Percentiles rank a stretch among this genome's conserved stretches.
Evolutionary conservation across 2,888 invertebrate species (phyloP).

Genomic region (Falcaria lacertinaria): DNA sequence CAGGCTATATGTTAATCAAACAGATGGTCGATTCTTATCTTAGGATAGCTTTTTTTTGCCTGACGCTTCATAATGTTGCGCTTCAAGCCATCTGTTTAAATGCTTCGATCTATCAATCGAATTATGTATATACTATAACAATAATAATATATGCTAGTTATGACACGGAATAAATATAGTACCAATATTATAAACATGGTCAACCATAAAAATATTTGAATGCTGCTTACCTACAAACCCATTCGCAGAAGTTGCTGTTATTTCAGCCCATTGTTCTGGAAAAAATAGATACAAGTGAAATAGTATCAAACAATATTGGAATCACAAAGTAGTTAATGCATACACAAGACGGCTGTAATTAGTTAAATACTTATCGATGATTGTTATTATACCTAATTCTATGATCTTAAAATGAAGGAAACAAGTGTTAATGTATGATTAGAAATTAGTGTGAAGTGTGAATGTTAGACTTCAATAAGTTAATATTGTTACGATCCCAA

Average conservation of each 20-base stretch:
- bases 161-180: no score
- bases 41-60: no score
- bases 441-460: neutral
- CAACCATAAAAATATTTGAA: no score
- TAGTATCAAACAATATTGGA: constrained; percentile 4
- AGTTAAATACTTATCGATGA: neutral
- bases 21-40: no score
- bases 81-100: no score
- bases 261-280: constrained; percentile 65
- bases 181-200: no score
- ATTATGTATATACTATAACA: no score
- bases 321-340: constrained; percentile 1
- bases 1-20: no score
- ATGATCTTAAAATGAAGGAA: no score
- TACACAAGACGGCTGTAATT: neutral
- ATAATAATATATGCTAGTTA: no score
- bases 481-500: constrained; percentile 4
- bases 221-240: constrained; percentile 62
- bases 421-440: neutral
- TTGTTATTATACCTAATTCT: neutral
- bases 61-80: no score
- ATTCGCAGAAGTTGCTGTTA: constrained; percentile 35
- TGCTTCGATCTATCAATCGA: no score
- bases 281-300: constrained; percentile 16
- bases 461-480: neutral